Base-by-base conservation (phyloP, 2,113 vertebrate genomes). In the Papio anubis region DNA sequence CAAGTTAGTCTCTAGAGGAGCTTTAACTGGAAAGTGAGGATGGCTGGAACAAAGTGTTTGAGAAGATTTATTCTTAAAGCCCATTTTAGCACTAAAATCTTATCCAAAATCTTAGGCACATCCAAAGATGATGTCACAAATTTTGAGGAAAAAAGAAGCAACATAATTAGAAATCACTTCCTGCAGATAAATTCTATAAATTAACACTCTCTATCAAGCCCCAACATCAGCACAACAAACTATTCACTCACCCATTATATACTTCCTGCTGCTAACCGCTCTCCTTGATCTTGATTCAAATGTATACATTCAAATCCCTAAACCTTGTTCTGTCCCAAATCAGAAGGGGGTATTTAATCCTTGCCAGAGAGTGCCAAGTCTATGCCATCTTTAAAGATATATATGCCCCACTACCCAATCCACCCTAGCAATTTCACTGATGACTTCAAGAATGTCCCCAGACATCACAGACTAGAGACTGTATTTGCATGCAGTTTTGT, bases 121-220 rank as follows among this genome's bases (percentile, higher is more conserved):
- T 66, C 25, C 66, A 93, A 94, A 90, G 52, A 66, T 90, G n/a
- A 80, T 80, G 38, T 92, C 83, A 95, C 27, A 93, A 79, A 43
- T 89, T 88, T 89, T 68, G 93, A 95, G 68, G 32, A n/a, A 94
- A 95, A 87, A 96, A 84, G 59, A 80, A 70, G 32, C 38, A 75
- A 84, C 38, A 75, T 61, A 48, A 50, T 84, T 96, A 68, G 8
- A 93, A 88, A 88, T 93, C 30, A 11, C 32, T 78, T 38, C 52
- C 35, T 94, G 1, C 14, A 32, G 43, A 85, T 81, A 72, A 93
- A n/a, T 43, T 89, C n/a, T 5, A 18, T 73, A 57, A 88, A 35
- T 21, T 57, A 88, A 88, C 45, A n/a, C 25, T 23, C 5, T 57
- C 43, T 78, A 10, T 45, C 40, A 13, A 88, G 45, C 35, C 78